Conservation (phyloP, 2,888 invertebrate genomes). For the Melinopterus prodromus region DNA sequence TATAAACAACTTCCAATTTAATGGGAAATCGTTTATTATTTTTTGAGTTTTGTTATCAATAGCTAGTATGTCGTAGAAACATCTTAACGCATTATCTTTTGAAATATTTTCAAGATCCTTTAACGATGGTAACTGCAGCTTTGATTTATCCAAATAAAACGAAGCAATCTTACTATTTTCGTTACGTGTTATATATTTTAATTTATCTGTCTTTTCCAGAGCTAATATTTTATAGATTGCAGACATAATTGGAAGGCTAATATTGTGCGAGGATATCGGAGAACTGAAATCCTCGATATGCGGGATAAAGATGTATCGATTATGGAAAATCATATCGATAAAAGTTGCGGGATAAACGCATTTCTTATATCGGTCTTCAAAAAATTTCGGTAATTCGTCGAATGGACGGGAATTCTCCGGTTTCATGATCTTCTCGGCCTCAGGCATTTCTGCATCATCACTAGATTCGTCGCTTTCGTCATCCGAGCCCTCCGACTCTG, state of each 20-base stretch:
- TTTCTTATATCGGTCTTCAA: slow-evolving; percentile 68
- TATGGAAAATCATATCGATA: slow-evolving; percentile 73
- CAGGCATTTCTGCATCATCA: slow-evolving; percentile 32
- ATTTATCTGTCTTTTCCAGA: slow-evolving; percentile 38
- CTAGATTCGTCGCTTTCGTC: slow-evolving; percentile 34
- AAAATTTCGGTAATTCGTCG: slow-evolving; percentile 68
- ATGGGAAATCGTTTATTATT: slow-evolving; percentile 62
- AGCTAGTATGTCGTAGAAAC: slow-evolving; percentile 64
- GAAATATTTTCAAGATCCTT: slow-evolving; percentile 52
- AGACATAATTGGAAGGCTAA: slow-evolving; percentile 69
- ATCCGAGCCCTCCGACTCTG: slow-evolving; percentile 16
- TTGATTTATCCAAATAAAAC: slow-evolving; percentile 37
- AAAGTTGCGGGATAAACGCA: slow-evolving; percentile 72
- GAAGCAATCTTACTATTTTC: slow-evolving; percentile 44
- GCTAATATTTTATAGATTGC: slow-evolving; percentile 64
- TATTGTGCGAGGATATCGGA: slow-evolving; percentile 65
- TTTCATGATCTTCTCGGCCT: slow-evolving; percentile 34
- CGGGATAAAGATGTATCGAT: slow-evolving; percentile 71
- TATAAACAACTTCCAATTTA: slow-evolving; percentile 68
- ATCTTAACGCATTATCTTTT: slow-evolving; percentile 49
- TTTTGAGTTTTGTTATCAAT: slow-evolving; percentile 57
- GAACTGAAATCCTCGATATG: slow-evolving; percentile 76
- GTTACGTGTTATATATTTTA: slow-evolving; percentile 53
- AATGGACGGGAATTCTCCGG: slow-evolving; percentile 40
- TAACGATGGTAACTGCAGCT: slow-evolving; percentile 54